Evolutionary conservation across 2,888 invertebrate genomes (phyloP), one percentile per base, ranked within the genome.

Genomic region (Thelaira solivaga): DNA sequence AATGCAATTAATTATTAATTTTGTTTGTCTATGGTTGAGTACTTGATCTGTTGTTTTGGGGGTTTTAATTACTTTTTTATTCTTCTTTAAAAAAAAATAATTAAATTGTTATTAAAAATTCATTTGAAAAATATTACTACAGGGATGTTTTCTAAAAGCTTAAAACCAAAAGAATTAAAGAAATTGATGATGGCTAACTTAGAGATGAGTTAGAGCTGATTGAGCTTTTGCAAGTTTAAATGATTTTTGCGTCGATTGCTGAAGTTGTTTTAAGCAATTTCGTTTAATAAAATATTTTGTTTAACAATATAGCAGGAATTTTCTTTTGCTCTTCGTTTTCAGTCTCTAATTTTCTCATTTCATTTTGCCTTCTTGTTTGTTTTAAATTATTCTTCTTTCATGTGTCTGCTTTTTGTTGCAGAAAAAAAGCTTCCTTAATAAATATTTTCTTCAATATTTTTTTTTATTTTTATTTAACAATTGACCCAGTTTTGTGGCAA

Each of bases 401-500:
- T 24, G 0, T 11, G 1, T 22, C 20, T 29, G 8, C 0, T 53
- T 2, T 36, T 5, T 36, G 11, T 18, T 26, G 26, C 26, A n/a
- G n/a, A n/a, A n/a, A n/a, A n/a, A 39, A 36, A 34, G 18, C 10
- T 47, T 55, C 29, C 1, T 43, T 39, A 55, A 55, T 18, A 39
- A 36, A 24, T 39, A 36, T 59, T 59, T 65, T 59, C 43, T 45
- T 68, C 20, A 18, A 57, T 43, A 18, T 36, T 68, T 74, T 55
- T n/a, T n/a, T n/a, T n/a, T n/a, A n/a, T n/a, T n/a, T n/a, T 18
- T 49, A 76, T 59, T 65, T 71, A 76, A 65, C 71, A 59, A 71
- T 77, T 72, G 76, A 77, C 76, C 76, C 53, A 77, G 47, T 77
- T 77, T 71, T 29, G 22, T 41, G 43, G 59, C 64, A 59, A 59